Evolutionary conservation across 2,113 vertebrate species (phyloP).

Genomic region (Porphyrio hochstetteri): DNA sequence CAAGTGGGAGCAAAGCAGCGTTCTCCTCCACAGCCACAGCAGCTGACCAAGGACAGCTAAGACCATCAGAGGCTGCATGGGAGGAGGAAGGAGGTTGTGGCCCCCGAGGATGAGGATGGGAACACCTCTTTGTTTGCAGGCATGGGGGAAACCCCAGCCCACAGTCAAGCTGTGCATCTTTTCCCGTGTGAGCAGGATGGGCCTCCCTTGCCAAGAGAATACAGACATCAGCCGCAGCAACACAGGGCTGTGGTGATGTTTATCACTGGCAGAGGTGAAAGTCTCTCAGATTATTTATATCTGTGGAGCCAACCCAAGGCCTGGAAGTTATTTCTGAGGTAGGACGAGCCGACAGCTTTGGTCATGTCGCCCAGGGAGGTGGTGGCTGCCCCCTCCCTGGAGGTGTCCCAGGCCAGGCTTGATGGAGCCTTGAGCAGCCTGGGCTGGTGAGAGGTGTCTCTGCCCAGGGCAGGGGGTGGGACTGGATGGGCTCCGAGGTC

Average conservation of each 20-base stretch:
- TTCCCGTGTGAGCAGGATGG: neutral
- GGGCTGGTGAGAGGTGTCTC: too few species aligned
- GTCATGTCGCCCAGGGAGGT: neutral
- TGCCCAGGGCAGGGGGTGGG: too few species aligned
- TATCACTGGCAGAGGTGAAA: neutral
- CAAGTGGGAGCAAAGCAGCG: neutral
- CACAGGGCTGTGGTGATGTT: neutral
- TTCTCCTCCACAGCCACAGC: neutral
- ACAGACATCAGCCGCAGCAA: neutral
- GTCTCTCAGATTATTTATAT: neutral
- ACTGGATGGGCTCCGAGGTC: too few species aligned
- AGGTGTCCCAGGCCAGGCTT: too few species aligned
- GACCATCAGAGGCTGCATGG: neutral
- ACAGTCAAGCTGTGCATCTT: constrained; percentile 21
- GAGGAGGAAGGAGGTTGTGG: neutral
- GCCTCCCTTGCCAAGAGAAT: neutral
- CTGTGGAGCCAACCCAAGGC: neutral
- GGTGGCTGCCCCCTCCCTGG: too few species aligned
- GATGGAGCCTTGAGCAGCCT: too few species aligned
- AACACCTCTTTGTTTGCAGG: neutral
- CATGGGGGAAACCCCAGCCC: neutral
- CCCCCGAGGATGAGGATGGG: neutral
- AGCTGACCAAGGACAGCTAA: neutral
- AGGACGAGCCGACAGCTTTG: neutral
- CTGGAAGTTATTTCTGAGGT: constrained; percentile 15